A percentile compares a stretch with the other conserved stretches of the same genome.
Evolutionary conservation across 2,113 vertebrate genomes (phyloP).

Genomic region (Psittacula cyanocephala): DNA sequence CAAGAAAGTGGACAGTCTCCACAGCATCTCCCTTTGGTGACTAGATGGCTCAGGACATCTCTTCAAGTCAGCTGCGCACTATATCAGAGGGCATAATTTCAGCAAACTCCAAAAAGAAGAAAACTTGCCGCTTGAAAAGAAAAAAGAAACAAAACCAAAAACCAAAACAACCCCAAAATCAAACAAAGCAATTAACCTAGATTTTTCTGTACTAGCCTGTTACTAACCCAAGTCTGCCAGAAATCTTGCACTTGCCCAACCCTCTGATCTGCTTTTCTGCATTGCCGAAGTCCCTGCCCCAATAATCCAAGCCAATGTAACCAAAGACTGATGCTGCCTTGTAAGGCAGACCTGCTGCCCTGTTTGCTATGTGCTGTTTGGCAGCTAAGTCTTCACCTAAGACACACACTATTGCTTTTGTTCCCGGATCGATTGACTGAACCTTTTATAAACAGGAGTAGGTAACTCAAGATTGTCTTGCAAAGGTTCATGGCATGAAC

Average conservation of each 20-base stretch:
- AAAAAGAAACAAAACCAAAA: not conserved
- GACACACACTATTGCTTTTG: conserved; percentile 50
- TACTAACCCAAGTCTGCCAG: not conserved
- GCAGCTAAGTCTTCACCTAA: conserved; percentile 40
- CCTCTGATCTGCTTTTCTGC: not conserved
- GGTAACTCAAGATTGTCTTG: conserved; percentile 35
- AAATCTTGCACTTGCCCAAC: not conserved
- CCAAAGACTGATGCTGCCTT: not conserved
- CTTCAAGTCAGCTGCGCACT: not conserved
- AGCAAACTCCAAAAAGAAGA: not conserved
- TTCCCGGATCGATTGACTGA: conserved; percentile 49
- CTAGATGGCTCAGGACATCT: not conserved
- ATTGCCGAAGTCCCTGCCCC: not conserved
- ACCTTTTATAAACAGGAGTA: conserved; percentile 60
- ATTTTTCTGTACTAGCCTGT: not conserved
- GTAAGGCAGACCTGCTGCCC: conserved; percentile 11
- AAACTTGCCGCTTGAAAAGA: not conserved
- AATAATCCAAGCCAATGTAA: not conserved
- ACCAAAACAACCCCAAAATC: not conserved
- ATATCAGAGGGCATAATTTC: not conserved
- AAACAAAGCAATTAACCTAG: not conserved
- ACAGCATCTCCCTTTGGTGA: not conserved
- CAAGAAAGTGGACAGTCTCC: not conserved
- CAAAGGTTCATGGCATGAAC: conserved; percentile 47
- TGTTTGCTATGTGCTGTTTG: conserved; percentile 20